A percentile compares a stretch with the other conserved stretches of the same genome.
Conservation (phyloP, 2,888 invertebrate species). For the Xanthostigma xanthostigma region DNA sequence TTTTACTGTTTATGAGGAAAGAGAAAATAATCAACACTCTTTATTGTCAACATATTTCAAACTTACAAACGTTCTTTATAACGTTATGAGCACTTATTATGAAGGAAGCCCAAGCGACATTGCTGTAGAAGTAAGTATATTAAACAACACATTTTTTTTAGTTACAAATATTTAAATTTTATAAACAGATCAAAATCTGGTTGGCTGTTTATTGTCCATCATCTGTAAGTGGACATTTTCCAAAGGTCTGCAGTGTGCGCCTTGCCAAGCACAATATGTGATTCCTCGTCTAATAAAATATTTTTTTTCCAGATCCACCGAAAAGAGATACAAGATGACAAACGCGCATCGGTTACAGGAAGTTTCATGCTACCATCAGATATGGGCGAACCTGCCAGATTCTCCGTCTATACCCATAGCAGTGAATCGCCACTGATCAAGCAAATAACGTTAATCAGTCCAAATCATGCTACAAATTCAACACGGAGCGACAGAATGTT, state of each 20-base stretch:
- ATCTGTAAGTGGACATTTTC: too few species aligned
- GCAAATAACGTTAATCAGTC: conserved; percentile 32
- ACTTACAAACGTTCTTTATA: conserved; percentile 31
- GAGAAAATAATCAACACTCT: conserved; percentile 34
- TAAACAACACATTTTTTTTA: not conserved
- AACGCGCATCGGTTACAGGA: conserved; percentile 32
- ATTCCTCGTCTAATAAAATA: too few species aligned
- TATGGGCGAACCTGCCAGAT: conserved; percentile 34
- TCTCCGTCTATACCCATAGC: conserved; percentile 36
- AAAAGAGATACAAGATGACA: conserved; percentile 33
- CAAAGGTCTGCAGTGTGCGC: too few species aligned
- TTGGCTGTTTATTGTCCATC: too few species aligned
- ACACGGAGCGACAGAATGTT: conserved; percentile 32
- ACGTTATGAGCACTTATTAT: conserved; percentile 31
- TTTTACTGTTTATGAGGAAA: conserved; percentile 35
- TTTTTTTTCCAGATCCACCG: conserved; percentile 29
- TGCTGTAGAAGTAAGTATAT: conserved; percentile 27
- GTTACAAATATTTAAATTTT: too few species aligned
- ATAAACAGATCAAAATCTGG: too few species aligned
- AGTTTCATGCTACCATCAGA: conserved; percentile 37
- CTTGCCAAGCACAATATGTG: too few species aligned
- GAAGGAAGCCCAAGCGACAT: conserved; percentile 30
- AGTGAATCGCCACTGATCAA: conserved; percentile 34
- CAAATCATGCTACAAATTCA: conserved; percentile 30
- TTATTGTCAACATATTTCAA: conserved; percentile 37